Percentiles rank a stretch among this genome's conserved stretches.
phyloP scores from a whole-genome alignment of 2,113 vertebrate species.

The Spheniscus mendiculus region DNA sequence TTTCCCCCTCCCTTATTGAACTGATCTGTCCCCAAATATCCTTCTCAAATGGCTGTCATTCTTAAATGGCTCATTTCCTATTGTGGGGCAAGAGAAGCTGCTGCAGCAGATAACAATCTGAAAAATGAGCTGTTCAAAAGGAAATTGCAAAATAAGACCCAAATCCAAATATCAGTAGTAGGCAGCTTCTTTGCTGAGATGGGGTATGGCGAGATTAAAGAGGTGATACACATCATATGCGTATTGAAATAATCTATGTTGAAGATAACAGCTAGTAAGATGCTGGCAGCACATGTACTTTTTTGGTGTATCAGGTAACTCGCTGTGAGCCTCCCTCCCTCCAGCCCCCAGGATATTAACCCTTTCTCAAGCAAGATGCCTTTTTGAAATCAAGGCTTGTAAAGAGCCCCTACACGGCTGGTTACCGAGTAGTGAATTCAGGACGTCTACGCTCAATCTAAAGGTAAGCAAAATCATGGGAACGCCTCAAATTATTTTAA shows the following conservation, averaged over 20 bases:
- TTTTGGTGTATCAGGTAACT: not conserved
- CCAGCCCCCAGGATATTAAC: not conserved
- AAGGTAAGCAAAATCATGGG: not conserved
- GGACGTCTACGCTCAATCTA: fast-evolving
- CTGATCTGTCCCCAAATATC: not conserved
- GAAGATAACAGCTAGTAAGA: not conserved
- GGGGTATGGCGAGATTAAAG: not conserved
- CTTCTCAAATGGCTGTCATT: not conserved
- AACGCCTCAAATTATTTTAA: not conserved
- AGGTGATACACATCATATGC: fast-evolving
- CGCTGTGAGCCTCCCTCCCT: not conserved
- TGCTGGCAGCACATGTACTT: not conserved
- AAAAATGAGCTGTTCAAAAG: constrained; percentile 11
- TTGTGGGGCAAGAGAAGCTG: not conserved
- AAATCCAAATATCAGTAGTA: not conserved
- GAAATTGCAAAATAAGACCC: constrained; percentile 54
- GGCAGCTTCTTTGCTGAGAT: not conserved
- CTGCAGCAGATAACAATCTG: constrained; percentile 60
- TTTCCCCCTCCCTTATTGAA: not conserved
- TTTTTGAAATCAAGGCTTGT: not conserved
- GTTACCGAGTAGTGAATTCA: fast-evolving
- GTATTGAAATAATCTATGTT: not conserved
- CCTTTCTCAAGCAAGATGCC: not conserved
- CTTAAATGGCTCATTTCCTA: constrained; percentile 41
- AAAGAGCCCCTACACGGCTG: fast-evolving